Base-by-base conservation (phyloP, 2,797 vertebrate species). In the Bradypodion pumilum region DNA sequence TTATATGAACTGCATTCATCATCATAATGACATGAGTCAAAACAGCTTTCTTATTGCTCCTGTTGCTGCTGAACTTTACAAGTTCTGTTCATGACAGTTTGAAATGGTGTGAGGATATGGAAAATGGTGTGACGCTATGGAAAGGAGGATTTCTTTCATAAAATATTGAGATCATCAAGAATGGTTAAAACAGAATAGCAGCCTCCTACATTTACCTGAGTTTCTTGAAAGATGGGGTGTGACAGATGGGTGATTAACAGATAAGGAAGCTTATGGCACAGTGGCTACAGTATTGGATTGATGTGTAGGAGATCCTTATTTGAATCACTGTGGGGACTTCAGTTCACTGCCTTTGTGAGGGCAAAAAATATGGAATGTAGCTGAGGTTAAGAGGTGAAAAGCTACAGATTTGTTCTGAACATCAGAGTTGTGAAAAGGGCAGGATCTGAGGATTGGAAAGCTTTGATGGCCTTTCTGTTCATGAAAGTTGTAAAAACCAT, bases 151-250 rank as follows among this genome's bases (percentile, higher is more conserved):
- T 66, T 68, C 25, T 66, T 75, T 52, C 27, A 75, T 52, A 56
- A 74, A 82, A 75, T 46, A 62, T 8, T 74, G 40, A 81, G 56
- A 66, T 82, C 49, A 68, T 82, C 81, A 75, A 75, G 44, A 75
- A 76, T 66, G 15, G 5, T 29, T 63, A 56, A 75, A 23, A 25
- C n/a, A 3, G 44, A 27, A 40, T 75, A 56, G 49, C 15, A 25
- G 13, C 21, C 46, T 74, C 74, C 25, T 10, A 10, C 9, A 10
- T 7, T 46, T 32, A 8, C 32, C 1, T 37, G 59, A 82, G 32
- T 13, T 35, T 42, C 42, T 82, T 63, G 60, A 49, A 65, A 44
- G 23, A 49, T 46, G 4, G 32, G 15, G 60, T 65, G 42, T 25
- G 65, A 63, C 16, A 46, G 62, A 79, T 40, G 16, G 6, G 32